Base-by-base conservation (phyloP, 2,888 invertebrate genomes). In the Tipula vernalis region DNA sequence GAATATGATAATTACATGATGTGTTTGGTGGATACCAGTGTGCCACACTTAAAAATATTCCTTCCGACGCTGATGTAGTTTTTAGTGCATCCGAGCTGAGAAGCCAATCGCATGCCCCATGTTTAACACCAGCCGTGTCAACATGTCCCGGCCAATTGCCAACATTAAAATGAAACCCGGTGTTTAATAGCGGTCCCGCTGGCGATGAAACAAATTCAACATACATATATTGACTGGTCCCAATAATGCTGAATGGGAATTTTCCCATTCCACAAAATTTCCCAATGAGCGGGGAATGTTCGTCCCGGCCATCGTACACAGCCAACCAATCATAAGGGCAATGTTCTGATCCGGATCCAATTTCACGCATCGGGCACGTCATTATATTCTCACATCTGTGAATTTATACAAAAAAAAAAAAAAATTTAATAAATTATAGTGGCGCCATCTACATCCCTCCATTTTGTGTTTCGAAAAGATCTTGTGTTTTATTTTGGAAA, bases 21-120 rank as follows among this genome's bases (percentile, higher is more conserved):
- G 98, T 98, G 90, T 97, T 96, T 0, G 98, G 97, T 0, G 97
- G 97, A 90, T 98, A 98, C 98, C 98, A 98, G 90, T 98, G 98
- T 0, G 97, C 97, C 13, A 98, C 97, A 0, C 97, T 97, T 28
- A 97, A 93, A 91, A 98, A 98, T 88, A 97, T 97, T 5, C 97
- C 97, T 90, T 97, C 97, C 41, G 96, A 95, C 90, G 96, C 96
- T 39, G 96, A 96, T 86, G 95, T 95, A 88, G 95, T 94, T 90
- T 94, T 94, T 36, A 97, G 92, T 51, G 96, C 95, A 89, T 96
- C 96, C 86, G 97, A 96, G 87, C 96, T 96, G 86, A 97, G 93
- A 86, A 97, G 92, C 97, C 97, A 97, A 91, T 97, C 96, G 90
- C 97, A 97, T 85, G 96, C 96, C 5, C 97, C 96, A 88, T 96